These are phyloP conservation scores for Sipunculus nudus DNA, from an alignment of 2,888 invertebrate species.

Conservation along the genomic window DNA sequence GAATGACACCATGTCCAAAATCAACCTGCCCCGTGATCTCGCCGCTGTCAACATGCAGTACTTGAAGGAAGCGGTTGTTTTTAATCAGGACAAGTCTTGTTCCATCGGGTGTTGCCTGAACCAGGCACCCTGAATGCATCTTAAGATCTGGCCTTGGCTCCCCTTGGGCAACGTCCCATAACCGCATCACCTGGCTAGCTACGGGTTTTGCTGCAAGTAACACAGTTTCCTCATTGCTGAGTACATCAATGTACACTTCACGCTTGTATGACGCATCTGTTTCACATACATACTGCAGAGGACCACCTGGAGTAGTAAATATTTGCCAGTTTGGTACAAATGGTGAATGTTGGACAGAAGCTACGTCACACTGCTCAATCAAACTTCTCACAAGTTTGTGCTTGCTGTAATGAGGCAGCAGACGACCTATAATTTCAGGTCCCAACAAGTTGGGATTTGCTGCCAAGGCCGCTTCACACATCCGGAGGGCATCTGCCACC, in stretches of 20 bases:
- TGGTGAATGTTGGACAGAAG: conserved; percentile 46
- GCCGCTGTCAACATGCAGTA: conserved; percentile 50
- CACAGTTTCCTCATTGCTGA: conserved; percentile 50
- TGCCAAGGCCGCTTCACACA: conserved; percentile 84
- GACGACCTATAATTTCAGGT: conserved; percentile 23
- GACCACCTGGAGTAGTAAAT: conserved; percentile 57
- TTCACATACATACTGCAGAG: conserved; percentile 55
- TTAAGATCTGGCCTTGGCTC: conserved; percentile 52
- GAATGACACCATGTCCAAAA: conserved; percentile 25
- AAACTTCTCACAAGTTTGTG: conserved; percentile 43
- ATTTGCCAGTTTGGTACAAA: conserved; percentile 56
- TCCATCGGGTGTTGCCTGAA: conserved; percentile 50
- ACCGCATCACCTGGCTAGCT: conserved; percentile 44
- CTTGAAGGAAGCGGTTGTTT: conserved; percentile 44
- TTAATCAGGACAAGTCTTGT: conserved; percentile 49
- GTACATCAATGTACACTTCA: conserved; percentile 48
- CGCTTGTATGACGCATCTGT: conserved; percentile 40
- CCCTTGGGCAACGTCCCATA: conserved; percentile 55
- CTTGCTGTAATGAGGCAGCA: conserved; percentile 39
- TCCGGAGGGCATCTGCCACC: conserved; percentile 89
- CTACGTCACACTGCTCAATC: conserved; percentile 52
- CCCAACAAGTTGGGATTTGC: conserved; percentile 23
- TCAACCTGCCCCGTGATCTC: conserved; percentile 48
- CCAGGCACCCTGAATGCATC: conserved; percentile 43
- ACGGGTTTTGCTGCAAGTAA: conserved; percentile 50